Evolutionary conservation across 2,888 invertebrate genomes (phyloP).

Genomic region (Plebejus melissa): DNA sequence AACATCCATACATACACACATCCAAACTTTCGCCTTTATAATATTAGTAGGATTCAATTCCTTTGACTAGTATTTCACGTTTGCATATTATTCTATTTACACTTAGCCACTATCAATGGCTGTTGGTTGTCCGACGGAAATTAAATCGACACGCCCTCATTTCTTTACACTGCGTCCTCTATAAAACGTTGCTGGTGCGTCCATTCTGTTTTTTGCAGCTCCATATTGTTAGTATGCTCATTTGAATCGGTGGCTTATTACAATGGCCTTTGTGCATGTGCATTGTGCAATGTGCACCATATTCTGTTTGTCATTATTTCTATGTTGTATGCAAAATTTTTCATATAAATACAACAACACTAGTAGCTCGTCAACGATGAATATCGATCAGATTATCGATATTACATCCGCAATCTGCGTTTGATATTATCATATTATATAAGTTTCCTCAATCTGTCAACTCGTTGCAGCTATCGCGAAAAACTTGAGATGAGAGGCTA

Average conservation of each 20-base stretch:
- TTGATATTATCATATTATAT: not conserved
- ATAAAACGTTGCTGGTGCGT: slow-evolving; percentile 34
- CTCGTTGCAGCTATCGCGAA: not conserved
- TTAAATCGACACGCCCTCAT: slow-evolving; percentile 56
- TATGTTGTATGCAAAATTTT: not conserved
- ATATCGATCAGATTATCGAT: not conserved
- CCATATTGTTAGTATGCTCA: slow-evolving; percentile 28
- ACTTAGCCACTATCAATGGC: slow-evolving; percentile 36
- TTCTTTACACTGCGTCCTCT: slow-evolving; percentile 39
- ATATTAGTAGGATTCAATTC: not conserved
- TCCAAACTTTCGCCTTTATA: too few species aligned
- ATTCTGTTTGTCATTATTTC: slow-evolving; percentile 8
- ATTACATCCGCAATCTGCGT: slow-evolving; percentile 6
- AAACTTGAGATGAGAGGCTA: not conserved
- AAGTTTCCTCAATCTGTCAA: not conserved
- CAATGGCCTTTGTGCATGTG: slow-evolving; percentile 19
- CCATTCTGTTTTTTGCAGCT: slow-evolving; percentile 33
- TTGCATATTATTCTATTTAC: slow-evolving; percentile 22
- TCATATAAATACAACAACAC: not conserved
- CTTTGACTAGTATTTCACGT: not conserved
- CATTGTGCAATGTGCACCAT: slow-evolving; percentile 11
- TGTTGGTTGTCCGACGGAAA: slow-evolving; percentile 49
- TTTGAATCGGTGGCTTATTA: slow-evolving; percentile 31
- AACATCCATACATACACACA: too few species aligned
- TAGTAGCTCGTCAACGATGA: not conserved